phyloP scores from a whole-genome alignment of 2,888 invertebrate genomes.

The Trisateles emortualis region DNA sequence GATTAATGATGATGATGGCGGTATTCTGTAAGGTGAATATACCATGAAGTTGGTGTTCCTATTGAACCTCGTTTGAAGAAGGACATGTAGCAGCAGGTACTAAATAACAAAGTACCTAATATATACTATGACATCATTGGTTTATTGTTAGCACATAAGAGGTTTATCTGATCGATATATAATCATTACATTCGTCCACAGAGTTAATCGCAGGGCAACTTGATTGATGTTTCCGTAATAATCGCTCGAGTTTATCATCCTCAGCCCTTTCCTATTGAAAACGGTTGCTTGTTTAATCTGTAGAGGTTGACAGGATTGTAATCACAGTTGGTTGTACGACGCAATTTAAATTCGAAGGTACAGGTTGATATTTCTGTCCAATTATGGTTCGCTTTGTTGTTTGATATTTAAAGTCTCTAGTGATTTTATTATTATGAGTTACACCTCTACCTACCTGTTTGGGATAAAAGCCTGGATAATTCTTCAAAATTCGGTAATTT shows the following conservation, averaged over 20 bases:
- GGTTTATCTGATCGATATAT: conserved; percentile 11
- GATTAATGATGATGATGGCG: no score
- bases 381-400: background rate
- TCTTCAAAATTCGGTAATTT: no score
- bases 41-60: no score
- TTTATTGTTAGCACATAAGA: conserved; percentile 2
- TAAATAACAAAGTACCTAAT: no score
- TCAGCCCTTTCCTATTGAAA: conserved; percentile 7
- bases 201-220: conserved; percentile 5
- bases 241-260: conserved; percentile 10
- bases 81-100: background rate
- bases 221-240: conserved; percentile 14
- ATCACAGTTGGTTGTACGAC: conserved; percentile 1
- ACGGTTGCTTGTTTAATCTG: conserved; percentile 8
- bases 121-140: no score
- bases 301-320: conserved; percentile 2
- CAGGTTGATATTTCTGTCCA: background rate
- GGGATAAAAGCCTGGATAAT: no score
- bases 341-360: background rate
- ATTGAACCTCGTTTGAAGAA: conserved; percentile 2
- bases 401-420: background rate
- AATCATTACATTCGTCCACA: conserved; percentile 7
- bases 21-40: no score
- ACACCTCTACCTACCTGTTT: no score
- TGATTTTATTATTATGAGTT: no score